Evolutionary conservation across 1,140 invertebrate genomes (phyloP), one percentile per base, ranked within the genome.

Genomic region (Zelostemma sp.): DNA sequence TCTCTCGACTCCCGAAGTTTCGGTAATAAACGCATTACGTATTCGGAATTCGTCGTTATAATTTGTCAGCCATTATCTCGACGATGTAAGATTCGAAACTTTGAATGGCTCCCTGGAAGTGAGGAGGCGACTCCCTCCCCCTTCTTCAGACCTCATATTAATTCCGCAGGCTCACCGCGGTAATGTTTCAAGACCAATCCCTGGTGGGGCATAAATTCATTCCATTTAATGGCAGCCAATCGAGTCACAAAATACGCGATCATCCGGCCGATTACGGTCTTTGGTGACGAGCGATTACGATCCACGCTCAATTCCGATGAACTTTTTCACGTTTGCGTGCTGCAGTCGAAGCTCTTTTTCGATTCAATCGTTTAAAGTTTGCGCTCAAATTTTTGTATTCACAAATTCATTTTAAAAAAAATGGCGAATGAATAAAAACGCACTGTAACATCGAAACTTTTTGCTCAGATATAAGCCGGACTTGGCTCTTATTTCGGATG

Each of bases 201-300:
- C 81, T 38, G 33, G 80, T 79, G 82, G 76, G 74, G 54, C 70
- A 70, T 84, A 75, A 84, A 85, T 72, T 80, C 82, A 80, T 84
- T 85, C 77, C 72, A 75, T 82, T 81, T 84, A 85, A 85, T 82
- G 78, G 82, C 77, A 59, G 64, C 78, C 81, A 82, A 85, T 85
- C 80, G 76, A 78, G 80, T 69, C 73, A 74, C 79, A 74, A 83
- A 79, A 83, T 83, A 79, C 68, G 75, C 81, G 80, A 85, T 85
- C 79, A 81, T 83, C 80, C 80, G 63, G 8, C 21, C 75, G 81
- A 84, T 85, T 82, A 82, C n/a, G n/a, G n/a, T n/a, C n/a, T n/a
- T n/a, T n/a, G n/a, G n/a, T n/a, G n/a, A n/a, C n/a, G n/a, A n/a
- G n/a, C n/a, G n/a, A n/a, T n/a, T n/a, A n/a, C n/a, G n/a, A n/a